Evolutionary conservation across 53 echinoderm and acorn worm genomes (phyloP), one percentile per base, ranked within the genome.

Genomic region (Patiria pectinifera): DNA sequence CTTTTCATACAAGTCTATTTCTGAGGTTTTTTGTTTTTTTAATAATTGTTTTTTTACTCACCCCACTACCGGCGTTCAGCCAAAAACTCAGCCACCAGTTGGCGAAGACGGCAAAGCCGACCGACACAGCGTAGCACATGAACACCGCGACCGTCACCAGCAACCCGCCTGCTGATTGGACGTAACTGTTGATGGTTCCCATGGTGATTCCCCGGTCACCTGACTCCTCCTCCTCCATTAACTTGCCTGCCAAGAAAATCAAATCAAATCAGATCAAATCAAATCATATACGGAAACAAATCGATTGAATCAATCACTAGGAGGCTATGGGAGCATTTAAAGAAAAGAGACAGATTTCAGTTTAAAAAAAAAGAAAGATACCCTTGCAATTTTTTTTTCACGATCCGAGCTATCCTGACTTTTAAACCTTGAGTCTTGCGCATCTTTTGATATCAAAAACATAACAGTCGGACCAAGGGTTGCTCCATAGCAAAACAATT

Each of bases 1-100:
- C 66, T 14, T 66, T 66, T 3, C 53, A 49, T 4, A 49, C 49
- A 49, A 6, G 6, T 49, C 6, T 6, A 49, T 49, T 6, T 49
- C 49, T 6, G 49, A 4, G 3, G 3, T 49, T 49, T 3, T n/a
- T n/a, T n/a, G n/a, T n/a, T n/a, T n/a, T n/a, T n/a, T n/a, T n/a
- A n/a, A n/a, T n/a, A n/a, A n/a, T n/a, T n/a, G n/a, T n/a, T 14
- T 14, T 18, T 53, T 53, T 48, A 72, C 87, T 87, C 76, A 92
- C 94, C 24, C 93, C 95, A 84, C 91, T 91, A 76, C 92, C 95
- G 23, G 83, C 92, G 18, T 95, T 86, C 22, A 96, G 82, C 96
- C 96, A 96, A 48, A 89, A 48, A 72, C 96, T 96, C 18, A 96
- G 93, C 96, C 96, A 96, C 93, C 95, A 93, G 85, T 60, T 96